Percentiles rank a stretch among this genome's conserved stretches.
Conservation (phyloP, 2,888 invertebrate genomes). For the Pteria penguin region DNA sequence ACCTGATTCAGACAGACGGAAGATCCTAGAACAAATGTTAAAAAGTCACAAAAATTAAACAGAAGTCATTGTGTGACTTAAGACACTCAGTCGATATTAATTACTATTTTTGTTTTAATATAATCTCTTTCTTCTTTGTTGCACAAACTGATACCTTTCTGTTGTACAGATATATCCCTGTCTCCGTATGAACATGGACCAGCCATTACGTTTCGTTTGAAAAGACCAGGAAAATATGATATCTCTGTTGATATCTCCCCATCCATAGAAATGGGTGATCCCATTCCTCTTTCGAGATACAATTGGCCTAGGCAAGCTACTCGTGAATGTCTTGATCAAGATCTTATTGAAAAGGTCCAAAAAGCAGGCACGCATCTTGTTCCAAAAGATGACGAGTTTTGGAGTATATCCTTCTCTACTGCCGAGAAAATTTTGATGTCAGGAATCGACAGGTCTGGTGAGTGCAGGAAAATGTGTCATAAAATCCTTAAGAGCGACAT, state of each 20-base stretch:
- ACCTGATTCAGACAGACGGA: no score
- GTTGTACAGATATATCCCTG: not conserved
- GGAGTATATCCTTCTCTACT: slow-evolving; percentile 34
- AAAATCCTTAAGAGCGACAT: not conserved
- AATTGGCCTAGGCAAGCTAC: not conserved
- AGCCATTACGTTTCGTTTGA: not conserved
- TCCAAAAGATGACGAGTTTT: slow-evolving; percentile 37
- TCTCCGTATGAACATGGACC: not conserved
- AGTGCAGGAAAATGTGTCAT: slow-evolving; percentile 19
- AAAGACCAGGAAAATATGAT: not conserved
- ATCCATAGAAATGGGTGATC: not conserved
- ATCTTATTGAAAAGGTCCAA: not conserved
- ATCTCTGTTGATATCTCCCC: not conserved
- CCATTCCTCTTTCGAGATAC: not conserved
- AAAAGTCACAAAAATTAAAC: no score
- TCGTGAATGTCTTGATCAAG: not conserved
- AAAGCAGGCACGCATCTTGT: slow-evolving; percentile 36
- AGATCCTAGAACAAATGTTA: no score
- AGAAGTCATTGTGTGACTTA: no score
- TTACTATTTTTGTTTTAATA: no score
- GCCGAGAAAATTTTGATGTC: slow-evolving; percentile 31
- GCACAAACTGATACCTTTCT: no score
- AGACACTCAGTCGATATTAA: no score
- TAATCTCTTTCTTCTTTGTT: no score
- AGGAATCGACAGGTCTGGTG: slow-evolving; percentile 32